Conservation (phyloP, 2,888 invertebrate species). For the Dicyrtomina minuta region DNA sequence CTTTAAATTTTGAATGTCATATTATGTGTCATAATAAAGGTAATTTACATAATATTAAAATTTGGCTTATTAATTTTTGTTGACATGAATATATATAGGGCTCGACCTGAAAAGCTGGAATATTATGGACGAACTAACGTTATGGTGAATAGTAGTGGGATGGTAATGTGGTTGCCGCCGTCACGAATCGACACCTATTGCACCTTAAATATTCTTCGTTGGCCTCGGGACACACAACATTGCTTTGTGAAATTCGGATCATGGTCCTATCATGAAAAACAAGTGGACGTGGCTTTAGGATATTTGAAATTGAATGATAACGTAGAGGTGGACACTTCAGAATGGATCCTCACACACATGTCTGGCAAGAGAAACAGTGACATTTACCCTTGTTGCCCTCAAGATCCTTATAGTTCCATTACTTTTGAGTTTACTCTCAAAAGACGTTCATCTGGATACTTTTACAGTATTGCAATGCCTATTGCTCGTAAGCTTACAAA, state of each 20-base stretch:
- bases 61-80: too few species aligned
- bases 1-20: too few species aligned
- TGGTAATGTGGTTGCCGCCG: conserved; percentile 68
- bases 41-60: too few species aligned
- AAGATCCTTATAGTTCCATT: conserved; percentile 62
- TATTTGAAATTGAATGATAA: conserved; percentile 37
- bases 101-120: conserved; percentile 18
- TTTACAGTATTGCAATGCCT: conserved; percentile 65
- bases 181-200: conserved; percentile 68
- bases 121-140: conserved; percentile 16
- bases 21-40: too few species aligned
- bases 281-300: conserved; percentile 57
- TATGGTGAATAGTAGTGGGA: conserved; percentile 60
- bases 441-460: conserved; percentile 65
- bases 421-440: conserved; percentile 60
- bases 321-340: conserved; percentile 55
- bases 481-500: conserved; percentile 60
- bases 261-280: conserved; percentile 67
- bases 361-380: conserved; percentile 52
- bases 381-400: conserved; percentile 58
- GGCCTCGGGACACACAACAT: conserved; percentile 74
- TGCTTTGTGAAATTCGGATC: conserved; percentile 72
- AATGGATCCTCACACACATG: conserved; percentile 61
- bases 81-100: too few species aligned
- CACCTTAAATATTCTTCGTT: conserved; percentile 66